phyloP scores from a whole-genome alignment of 2,888 invertebrate species.

The Thera obeliscata region DNA sequence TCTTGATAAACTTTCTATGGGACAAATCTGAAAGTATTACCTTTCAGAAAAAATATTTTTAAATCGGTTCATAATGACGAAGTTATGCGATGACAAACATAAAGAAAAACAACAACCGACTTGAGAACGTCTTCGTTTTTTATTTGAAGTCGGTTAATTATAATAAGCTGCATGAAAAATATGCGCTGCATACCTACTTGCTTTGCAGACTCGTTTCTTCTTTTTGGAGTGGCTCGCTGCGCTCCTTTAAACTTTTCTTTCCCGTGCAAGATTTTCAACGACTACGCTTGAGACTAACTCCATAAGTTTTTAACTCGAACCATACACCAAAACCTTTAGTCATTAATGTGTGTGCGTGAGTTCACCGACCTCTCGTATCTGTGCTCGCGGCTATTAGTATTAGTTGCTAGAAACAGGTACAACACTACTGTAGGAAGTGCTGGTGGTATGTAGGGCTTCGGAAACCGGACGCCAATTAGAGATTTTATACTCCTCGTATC shows the following conservation, averaged over 20 bases:
- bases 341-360: slow-evolving; percentile 46
- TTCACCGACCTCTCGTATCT: slow-evolving; percentile 49
- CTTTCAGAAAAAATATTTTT: no score
- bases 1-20: no score
- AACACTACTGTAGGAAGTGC: slow-evolving; percentile 25
- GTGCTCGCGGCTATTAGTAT: slow-evolving; percentile 17
- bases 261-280: neutral
- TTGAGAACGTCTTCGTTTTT: no score
- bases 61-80: no score
- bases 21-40: no score
- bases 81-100: no score
- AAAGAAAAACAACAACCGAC: no score
- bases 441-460: slow-evolving; percentile 15
- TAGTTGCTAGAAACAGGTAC: slow-evolving; percentile 34
- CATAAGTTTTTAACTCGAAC: slow-evolving; percentile 27
- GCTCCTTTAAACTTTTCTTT: neutral
- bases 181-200: no score
- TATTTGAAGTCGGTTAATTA: no score
- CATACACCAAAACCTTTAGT: slow-evolving; percentile 35
- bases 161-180: no score
- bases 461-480: slow-evolving; percentile 13
- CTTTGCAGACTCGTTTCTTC: no score
- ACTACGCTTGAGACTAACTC: neutral
- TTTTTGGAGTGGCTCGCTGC: no score
- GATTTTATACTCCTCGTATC: slow-evolving; percentile 4